phyloP scores from a whole-genome alignment of 2,888 invertebrate species.

The Globia sparganii region DNA sequence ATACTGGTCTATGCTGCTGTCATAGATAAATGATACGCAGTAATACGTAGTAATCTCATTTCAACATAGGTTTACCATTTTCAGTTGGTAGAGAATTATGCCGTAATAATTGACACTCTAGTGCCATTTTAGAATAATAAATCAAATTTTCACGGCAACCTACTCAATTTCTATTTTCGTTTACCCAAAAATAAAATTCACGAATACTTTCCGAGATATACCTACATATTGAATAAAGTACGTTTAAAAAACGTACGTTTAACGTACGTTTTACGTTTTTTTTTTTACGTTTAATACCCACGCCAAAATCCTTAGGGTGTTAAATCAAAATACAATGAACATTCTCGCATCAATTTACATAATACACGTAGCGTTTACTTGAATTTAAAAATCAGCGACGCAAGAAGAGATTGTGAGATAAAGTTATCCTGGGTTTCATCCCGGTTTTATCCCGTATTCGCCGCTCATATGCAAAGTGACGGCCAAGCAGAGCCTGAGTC shows the following conservation, averaged over 20 bases:
- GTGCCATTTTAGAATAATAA: slow-evolving; percentile 19
- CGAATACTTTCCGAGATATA: slow-evolving; percentile 33
- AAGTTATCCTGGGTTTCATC: slow-evolving; percentile 80
- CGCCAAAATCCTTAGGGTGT: slow-evolving; percentile 60
- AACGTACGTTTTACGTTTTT: too few species aligned
- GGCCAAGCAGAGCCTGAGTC: slow-evolving; percentile 71
- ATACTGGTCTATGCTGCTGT: not conserved
- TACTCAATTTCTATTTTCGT: slow-evolving; percentile 18
- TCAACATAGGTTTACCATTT: not conserved
- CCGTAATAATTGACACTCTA: slow-evolving; percentile 18
- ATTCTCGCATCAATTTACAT: slow-evolving; percentile 81
- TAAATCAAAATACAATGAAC: slow-evolving; percentile 73
- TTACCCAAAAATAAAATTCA: slow-evolving; percentile 39
- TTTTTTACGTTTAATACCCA: too few species aligned
- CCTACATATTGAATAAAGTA: slow-evolving; percentile 58
- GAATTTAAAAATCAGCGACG: slow-evolving; percentile 82
- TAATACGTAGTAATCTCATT: not conserved
- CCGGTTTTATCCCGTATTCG: slow-evolving; percentile 76
- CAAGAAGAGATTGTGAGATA: slow-evolving; percentile 78
- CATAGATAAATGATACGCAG: not conserved
- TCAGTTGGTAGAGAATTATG: slow-evolving; percentile 3
- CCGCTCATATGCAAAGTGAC: slow-evolving; percentile 79
- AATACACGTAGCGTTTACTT: slow-evolving; percentile 78
- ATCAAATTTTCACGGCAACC: slow-evolving; percentile 26
- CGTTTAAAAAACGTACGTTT: too few species aligned